A percentile compares a stretch with the other conserved stretches of the same genome.
Evolutionary conservation across 2,888 invertebrate species (phyloP).

Genomic region (Oscheius onirici): DNA sequence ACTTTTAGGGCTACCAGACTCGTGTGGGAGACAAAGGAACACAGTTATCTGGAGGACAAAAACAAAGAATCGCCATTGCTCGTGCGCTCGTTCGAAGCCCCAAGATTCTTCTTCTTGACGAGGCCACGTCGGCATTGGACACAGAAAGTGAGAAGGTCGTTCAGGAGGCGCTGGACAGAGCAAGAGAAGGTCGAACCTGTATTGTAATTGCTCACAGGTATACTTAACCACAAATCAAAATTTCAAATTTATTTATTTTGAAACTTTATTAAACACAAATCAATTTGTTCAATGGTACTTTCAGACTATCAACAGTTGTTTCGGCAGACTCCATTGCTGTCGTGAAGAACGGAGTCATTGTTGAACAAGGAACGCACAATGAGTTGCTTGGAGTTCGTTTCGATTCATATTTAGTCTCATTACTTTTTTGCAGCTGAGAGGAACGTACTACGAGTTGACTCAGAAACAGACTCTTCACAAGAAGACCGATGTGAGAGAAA

Average conservation of each 20-base stretch:
- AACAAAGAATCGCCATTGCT: conserved; percentile 72
- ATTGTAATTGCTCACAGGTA: conserved; percentile 74
- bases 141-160: conserved; percentile 77
- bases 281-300: not conserved
- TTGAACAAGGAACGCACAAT: conserved; percentile 76
- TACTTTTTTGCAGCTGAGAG: conserved; percentile 34
- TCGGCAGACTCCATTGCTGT: conserved; percentile 67
- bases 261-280: too few relatives aligned
- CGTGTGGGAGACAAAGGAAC: conserved; percentile 72
- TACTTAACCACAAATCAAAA: too few relatives aligned
- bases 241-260: too few relatives aligned
- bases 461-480: conserved; percentile 46
- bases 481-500: conserved; percentile 15
- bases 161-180: conserved; percentile 83
- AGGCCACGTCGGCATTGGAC: conserved; percentile 58
- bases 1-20: conserved; percentile 70
- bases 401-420: too few relatives aligned
- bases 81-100: conserved; percentile 72
- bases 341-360: conserved; percentile 65
- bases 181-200: conserved; percentile 72
- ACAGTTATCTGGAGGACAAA: conserved; percentile 70
- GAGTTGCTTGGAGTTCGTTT: conserved; percentile 43
- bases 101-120: conserved; percentile 72
- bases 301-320: conserved; percentile 75
- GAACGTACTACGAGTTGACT: conserved; percentile 56